Conservation (phyloP, 2,888 invertebrate genomes). For the Sepioteuthis lessoniana region DNA sequence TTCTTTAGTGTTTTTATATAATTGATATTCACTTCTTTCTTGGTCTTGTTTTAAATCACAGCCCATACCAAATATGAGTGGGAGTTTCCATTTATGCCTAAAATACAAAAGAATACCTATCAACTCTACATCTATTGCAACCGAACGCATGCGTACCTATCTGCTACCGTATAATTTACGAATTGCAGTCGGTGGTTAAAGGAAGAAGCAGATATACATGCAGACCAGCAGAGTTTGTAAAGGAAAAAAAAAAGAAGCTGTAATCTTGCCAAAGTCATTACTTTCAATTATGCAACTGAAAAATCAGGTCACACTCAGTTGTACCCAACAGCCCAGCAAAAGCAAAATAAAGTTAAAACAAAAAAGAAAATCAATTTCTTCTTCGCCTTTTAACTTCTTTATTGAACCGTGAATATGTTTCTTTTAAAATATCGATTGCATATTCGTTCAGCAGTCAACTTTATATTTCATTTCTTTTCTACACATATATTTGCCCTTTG, state of each 20-base stretch:
- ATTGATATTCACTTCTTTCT: not conserved
- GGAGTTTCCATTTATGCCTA: not conserved
- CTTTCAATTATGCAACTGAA: not conserved
- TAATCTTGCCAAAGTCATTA: not conserved
- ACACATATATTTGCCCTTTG: not conserved
- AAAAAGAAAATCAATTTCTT: too few species aligned
- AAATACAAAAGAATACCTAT: not conserved
- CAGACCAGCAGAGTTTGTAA: too few species aligned
- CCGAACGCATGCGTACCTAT: not conserved
- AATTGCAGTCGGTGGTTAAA: too few species aligned
- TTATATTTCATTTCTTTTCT: not conserved
- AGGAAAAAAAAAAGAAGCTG: not conserved
- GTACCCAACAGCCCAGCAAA: not conserved
- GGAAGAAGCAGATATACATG: too few species aligned
- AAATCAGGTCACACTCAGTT: not conserved
- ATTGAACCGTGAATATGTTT: not conserved
- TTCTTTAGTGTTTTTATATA: too few species aligned
- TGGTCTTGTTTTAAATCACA: not conserved
- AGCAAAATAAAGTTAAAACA: not conserved
- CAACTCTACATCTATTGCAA: not conserved
- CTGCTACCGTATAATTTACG: too few species aligned
- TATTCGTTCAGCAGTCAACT: not conserved
- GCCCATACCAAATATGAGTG: not conserved
- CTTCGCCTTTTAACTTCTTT: not conserved
- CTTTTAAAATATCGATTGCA: not conserved